Percentiles rank a stretch among this genome's conserved stretches.
Evolutionary conservation across 2,797 vertebrate species (phyloP).

Genomic region (Sebastes minor): DNA sequence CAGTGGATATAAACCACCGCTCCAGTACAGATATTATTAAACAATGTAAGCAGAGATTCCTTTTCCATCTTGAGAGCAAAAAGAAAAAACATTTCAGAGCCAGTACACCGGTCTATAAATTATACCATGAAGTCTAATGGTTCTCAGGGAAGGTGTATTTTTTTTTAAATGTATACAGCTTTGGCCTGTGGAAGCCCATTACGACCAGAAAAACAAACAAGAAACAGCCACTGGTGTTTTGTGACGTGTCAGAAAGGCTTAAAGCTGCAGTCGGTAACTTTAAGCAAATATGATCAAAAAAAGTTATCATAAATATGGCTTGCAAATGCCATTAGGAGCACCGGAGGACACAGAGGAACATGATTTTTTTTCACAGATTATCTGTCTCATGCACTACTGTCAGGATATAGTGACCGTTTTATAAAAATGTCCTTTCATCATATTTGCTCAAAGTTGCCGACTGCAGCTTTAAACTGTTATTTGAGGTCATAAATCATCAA

Average conservation of each 20-base stretch:
- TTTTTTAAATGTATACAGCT: background rate
- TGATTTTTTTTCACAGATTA: too few species aligned
- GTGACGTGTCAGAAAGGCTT: too few species aligned
- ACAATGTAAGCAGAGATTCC: slow-evolving; percentile 23
- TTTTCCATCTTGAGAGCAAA: background rate
- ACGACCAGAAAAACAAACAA: background rate
- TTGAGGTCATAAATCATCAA: background rate
- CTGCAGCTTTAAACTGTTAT: background rate
- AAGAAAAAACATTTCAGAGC: background rate
- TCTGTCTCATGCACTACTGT: too few species aligned
- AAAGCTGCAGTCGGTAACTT: too few species aligned
- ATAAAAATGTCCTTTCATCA: too few species aligned
- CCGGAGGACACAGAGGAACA: too few species aligned
- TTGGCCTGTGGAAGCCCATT: background rate
- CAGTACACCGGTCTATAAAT: slow-evolving; percentile 1
- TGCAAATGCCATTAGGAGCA: too few species aligned
- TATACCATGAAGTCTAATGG: background rate
- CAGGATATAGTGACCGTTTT: too few species aligned
- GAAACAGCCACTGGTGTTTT: background rate
- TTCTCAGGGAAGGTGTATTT: background rate
- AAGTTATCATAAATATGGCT: too few species aligned
- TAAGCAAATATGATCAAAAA: too few species aligned
- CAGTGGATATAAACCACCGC: slow-evolving; percentile 1
- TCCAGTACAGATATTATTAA: slow-evolving; percentile 23
- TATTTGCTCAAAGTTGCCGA: too few species aligned